These are phyloP conservation scores for Pithys albifrons DNA, from an alignment of 2,113 vertebrate species.

Conservation along the genomic window DNA sequence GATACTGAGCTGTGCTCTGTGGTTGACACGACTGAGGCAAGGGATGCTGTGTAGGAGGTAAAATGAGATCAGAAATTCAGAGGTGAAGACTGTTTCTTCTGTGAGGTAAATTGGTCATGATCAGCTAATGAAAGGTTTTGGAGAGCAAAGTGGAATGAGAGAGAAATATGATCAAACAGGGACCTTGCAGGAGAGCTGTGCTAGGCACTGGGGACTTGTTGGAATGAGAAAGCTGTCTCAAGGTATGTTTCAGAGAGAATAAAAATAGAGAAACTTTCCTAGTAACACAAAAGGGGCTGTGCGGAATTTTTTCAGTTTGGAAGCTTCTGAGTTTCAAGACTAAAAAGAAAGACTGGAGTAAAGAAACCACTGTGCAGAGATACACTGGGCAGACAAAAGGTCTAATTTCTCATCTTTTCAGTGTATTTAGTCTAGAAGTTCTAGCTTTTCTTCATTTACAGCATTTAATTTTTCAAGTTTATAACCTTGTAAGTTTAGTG, in stretches of 20 bases:
- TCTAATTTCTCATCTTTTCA: background rate
- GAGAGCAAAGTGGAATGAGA: background rate
- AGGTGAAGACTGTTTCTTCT: background rate
- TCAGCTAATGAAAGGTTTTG: background rate
- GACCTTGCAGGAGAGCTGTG: background rate
- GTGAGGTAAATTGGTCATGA: background rate
- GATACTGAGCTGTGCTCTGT: accelerated
- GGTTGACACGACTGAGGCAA: accelerated
- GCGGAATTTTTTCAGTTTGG: background rate
- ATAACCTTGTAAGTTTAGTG: background rate
- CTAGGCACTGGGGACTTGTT: background rate
- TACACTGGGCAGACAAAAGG: background rate
- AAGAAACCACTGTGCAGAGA: background rate
- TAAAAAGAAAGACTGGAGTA: background rate
- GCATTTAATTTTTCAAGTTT: background rate
- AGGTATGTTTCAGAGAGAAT: accelerated
- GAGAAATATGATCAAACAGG: background rate
- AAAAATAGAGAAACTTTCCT: background rate
- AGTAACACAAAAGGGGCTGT: background rate
- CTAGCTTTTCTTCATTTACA: background rate
- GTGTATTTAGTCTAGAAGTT: background rate
- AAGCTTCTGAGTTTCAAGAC: background rate
- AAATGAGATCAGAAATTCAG: background rate
- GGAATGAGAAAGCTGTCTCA: background rate
- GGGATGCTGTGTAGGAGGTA: background rate